Evolutionary conservation across 2,113 vertebrate genomes (phyloP).

Genomic region (Eolophus roseicapilla): DNA sequence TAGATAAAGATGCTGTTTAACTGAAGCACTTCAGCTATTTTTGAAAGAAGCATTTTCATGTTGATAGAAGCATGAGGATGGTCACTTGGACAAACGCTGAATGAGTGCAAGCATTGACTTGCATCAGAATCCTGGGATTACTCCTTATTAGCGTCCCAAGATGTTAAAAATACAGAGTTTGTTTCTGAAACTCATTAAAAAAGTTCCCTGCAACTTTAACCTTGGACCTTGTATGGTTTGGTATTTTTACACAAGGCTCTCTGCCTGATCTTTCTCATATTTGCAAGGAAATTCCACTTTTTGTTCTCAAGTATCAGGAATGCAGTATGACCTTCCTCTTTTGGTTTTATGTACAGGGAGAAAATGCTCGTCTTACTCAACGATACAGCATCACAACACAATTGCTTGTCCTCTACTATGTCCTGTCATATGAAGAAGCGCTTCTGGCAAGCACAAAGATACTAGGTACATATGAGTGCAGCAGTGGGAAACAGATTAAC

Average conservation of each 20-base stretch:
- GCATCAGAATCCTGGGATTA: background rate
- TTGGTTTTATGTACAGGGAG: constrained; percentile 74
- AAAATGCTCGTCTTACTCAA: constrained; percentile 72
- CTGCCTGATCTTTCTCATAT: background rate
- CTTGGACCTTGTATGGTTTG: background rate
- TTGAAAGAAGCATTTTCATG: background rate
- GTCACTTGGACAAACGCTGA: background rate
- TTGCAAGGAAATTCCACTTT: background rate
- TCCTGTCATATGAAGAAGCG: constrained; percentile 95
- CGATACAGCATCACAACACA: constrained; percentile 92
- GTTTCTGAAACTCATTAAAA: background rate
- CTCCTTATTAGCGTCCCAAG: background rate
- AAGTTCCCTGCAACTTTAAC: background rate
- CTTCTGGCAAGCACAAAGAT: constrained; percentile 92
- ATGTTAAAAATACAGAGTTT: background rate
- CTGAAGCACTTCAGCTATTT: background rate
- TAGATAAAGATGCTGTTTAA: background rate
- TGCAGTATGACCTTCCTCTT: background rate
- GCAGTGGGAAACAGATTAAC: background rate
- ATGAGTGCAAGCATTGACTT: background rate
- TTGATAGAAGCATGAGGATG: background rate
- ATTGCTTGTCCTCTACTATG: constrained; percentile 94
- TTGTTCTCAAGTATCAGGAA: background rate
- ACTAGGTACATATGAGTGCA: constrained; percentile 76
- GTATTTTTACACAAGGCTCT: background rate